Conservation (phyloP, 2,888 invertebrate species). For the Tenodera sinensis region DNA sequence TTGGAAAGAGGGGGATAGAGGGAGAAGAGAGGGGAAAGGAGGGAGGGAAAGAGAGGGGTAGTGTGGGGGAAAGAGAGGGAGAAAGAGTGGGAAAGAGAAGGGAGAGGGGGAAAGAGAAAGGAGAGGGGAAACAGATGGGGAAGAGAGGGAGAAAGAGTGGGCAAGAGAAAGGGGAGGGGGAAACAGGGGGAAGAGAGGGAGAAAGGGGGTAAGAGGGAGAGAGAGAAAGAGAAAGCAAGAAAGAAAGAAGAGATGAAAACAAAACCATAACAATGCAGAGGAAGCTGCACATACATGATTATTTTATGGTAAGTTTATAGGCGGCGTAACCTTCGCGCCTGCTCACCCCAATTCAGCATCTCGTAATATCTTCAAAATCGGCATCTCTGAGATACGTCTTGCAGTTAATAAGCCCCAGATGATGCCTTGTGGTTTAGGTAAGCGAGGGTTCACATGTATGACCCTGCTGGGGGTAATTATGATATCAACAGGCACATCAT, state of each 20-base stretch:
- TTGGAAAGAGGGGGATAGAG: too few relatives aligned
- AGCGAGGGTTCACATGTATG: conserved; percentile 55
- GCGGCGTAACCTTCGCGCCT: not conserved
- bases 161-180: too few relatives aligned
- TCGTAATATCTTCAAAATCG: conserved; percentile 66
- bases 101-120: too few relatives aligned
- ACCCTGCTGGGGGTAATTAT: conserved; percentile 82
- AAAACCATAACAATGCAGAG: not conserved
- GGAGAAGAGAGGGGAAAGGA: too few relatives aligned
- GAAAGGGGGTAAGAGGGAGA: too few relatives aligned
- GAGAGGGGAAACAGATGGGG: too few relatives aligned
- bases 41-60: too few relatives aligned
- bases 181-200: too few relatives aligned
- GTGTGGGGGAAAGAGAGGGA: too few relatives aligned
- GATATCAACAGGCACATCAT: conserved; percentile 81
- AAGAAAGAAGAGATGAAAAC: not conserved
- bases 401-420: conserved; percentile 75
- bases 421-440: conserved; percentile 67
- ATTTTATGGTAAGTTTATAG: not conserved
- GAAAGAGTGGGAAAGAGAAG: too few relatives aligned
- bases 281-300: not conserved
- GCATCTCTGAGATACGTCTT: conserved; percentile 67
- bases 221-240: too few relatives aligned
- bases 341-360: conserved; percentile 65
- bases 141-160: too few relatives aligned